Percentiles rank a stretch among this genome's conserved stretches.
Conservation (phyloP, 2,113 vertebrate species). For the Eclectus roratus region DNA sequence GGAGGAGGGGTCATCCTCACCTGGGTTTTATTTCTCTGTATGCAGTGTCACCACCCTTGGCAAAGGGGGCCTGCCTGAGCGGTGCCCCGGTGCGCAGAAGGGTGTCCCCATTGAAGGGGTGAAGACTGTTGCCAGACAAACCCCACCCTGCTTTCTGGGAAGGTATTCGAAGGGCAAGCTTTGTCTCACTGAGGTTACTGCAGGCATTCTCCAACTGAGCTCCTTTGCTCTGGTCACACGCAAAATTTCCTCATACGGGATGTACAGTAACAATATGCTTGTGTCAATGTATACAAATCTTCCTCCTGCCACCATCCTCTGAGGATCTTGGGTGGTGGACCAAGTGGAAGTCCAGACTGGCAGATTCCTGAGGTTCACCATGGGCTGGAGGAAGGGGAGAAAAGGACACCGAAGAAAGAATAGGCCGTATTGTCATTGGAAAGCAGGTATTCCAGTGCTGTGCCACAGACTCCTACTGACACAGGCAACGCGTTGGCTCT, state of each 20-base stretch:
- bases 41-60: not conserved
- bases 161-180: not conserved
- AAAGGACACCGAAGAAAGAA: not conserved
- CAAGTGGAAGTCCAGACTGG: not conserved
- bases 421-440: not conserved
- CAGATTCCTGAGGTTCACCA: not conserved
- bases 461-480: not conserved
- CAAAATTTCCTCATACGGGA: not conserved
- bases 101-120: not conserved
- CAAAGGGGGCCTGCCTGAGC: not conserved
- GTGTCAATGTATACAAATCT: not conserved
- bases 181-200: not conserved
- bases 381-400: not conserved
- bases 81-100: not conserved
- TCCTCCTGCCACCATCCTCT: not conserved
- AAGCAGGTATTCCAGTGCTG: slow-evolving; percentile 42
- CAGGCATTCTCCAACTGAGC: not conserved
- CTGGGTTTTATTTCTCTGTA: not conserved
- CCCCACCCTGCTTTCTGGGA: not conserved
- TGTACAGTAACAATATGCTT: not conserved
- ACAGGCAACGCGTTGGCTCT: slow-evolving; percentile 29
- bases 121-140: not conserved
- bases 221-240: not conserved
- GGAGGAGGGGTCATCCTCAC: not conserved
- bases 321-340: not conserved